A percentile compares a stretch with the other conserved stretches of the same genome.
phyloP scores from a whole-genome alignment of 37 sponge, comb jelly and placozoan species.

The Agelas oroides region DNA sequence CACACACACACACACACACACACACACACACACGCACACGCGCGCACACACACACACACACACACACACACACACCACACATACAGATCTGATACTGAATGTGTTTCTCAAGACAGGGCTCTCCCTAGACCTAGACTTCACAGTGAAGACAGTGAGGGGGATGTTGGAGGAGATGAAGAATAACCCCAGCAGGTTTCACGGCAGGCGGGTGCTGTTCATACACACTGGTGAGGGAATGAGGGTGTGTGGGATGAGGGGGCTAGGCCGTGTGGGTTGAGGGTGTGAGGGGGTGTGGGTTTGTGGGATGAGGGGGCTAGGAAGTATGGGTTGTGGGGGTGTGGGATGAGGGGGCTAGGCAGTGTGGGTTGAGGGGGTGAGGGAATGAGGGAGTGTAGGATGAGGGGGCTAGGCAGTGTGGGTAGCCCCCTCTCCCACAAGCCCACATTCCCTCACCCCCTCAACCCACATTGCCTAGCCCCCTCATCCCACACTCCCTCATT shows the following conservation, averaged over 20 bases:
- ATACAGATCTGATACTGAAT: constrained; percentile 20
- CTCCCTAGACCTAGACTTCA: constrained; percentile 74
- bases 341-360: constrained; percentile 64
- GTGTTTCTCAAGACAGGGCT: constrained; percentile 73
- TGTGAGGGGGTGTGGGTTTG: too few relatives aligned
- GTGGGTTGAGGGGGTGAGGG: constrained; percentile 62
- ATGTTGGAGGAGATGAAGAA: constrained; percentile 74
- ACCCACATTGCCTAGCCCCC: too few relatives aligned
- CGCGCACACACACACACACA: too few relatives aligned
- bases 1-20: neutral
- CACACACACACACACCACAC: neutral
- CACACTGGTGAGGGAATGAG: constrained; percentile 43
- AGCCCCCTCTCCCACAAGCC: too few relatives aligned
- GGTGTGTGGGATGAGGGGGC: constrained; percentile 50
- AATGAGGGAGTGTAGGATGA: too few relatives aligned
- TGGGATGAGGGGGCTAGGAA: too few relatives aligned
- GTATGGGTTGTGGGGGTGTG: constrained; percentile 16
- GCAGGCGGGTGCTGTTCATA: constrained; percentile 66
- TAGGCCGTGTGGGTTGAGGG: constrained; percentile 68
- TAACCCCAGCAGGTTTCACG: constrained; percentile 70
- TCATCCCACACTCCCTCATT: too few relatives aligned
- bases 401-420: too few relatives aligned
- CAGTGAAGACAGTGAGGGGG: constrained; percentile 69
- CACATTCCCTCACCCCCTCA: too few relatives aligned
- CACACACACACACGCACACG: too few relatives aligned